Conservation (phyloP, 1,140 invertebrate species). For the Acromyrmex echinatior region DNA sequence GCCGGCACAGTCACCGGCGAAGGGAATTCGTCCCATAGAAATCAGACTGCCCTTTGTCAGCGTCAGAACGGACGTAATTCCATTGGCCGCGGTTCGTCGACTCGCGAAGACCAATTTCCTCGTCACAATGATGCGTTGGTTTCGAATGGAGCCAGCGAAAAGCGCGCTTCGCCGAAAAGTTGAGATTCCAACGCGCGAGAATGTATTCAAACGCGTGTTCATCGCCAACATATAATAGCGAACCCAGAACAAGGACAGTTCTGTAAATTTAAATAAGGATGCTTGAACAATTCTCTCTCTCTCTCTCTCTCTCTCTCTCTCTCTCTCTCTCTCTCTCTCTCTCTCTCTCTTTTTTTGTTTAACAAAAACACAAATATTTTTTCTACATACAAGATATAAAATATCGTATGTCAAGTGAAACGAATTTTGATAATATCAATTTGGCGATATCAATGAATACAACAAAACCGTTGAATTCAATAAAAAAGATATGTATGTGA, state of each 20-base stretch:
- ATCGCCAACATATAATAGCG: neutral
- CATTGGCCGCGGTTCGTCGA: conserved; percentile 46
- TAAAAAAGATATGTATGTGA: neutral
- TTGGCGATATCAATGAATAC: neutral
- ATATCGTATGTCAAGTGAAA: neutral
- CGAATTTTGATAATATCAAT: neutral
- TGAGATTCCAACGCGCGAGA: conserved; percentile 3
- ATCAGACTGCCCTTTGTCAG: conserved; percentile 55
- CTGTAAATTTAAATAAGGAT: neutral
- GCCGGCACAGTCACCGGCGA: conserved; percentile 24
- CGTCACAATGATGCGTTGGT: conserved; percentile 47
- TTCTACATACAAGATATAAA: conserved; percentile 6
- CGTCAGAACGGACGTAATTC: conserved; percentile 47
- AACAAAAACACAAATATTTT: too few species aligned
- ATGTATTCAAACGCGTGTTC: conserved; percentile 14
- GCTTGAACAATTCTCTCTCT: neutral
- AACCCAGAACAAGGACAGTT: neutral
- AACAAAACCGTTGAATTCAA: neutral
- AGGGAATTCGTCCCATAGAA: conserved; percentile 52
- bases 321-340: too few species aligned
- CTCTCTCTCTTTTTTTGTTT: too few species aligned
- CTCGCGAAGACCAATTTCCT: conserved; percentile 58
- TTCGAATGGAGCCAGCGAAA: conserved; percentile 22
- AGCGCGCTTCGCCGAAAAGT: conserved; percentile 31
- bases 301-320: too few species aligned